Conservation (phyloP, 2,888 invertebrate species). For the Pollenia angustigena region DNA sequence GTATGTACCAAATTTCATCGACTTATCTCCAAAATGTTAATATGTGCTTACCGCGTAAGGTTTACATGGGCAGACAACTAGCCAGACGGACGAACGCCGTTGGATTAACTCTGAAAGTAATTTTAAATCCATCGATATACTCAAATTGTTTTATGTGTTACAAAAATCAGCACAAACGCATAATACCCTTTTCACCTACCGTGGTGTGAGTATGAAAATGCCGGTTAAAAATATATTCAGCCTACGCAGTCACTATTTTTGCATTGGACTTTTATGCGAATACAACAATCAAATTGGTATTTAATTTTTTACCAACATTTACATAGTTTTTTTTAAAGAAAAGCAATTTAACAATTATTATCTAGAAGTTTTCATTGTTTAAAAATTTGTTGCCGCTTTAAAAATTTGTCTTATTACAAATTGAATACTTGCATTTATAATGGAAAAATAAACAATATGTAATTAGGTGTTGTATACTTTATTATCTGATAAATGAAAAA, state of each 20-base stretch:
- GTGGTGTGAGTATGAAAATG: constrained; percentile 1
- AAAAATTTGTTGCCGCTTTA: no score
- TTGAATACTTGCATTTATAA: neutral
- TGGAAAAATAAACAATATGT: neutral
- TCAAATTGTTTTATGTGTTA: no score
- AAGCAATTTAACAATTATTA: no score
- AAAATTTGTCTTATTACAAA: neutral
- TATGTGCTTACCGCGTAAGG: neutral
- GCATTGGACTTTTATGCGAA: constrained; percentile 36
- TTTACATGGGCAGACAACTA: no score
- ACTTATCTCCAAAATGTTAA: neutral
- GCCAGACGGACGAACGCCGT: no score
- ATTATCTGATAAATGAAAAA: neutral
- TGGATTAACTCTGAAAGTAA: no score
- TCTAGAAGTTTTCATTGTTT: no score
- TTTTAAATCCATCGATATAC: no score
- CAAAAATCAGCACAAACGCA: no score
- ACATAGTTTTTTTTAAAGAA: constrained; percentile 21
- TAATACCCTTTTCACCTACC: neutral
- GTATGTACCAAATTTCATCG: no score
- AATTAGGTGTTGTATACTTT: constrained; percentile 6
- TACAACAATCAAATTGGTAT: constrained; percentile 10
- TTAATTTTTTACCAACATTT: constrained; percentile 32
- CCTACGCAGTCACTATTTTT: constrained; percentile 54
- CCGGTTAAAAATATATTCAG: constrained; percentile 34